Base-by-base conservation (phyloP, 2,888 invertebrate genomes). In the Holacanthella duospinosa region DNA sequence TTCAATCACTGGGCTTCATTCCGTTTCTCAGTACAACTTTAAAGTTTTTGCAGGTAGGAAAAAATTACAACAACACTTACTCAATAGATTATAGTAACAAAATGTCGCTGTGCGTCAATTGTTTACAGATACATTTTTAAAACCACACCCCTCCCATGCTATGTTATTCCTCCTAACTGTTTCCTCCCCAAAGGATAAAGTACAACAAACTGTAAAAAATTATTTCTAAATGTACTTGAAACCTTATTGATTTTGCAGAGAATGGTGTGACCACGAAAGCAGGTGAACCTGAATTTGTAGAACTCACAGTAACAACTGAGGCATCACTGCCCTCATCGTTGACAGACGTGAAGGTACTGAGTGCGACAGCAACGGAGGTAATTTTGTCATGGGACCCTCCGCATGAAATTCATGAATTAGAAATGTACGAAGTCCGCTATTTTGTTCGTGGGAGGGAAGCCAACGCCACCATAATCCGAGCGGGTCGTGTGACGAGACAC, bases 11-110 rank as follows among this genome's bases (percentile, higher is more conserved):
- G 93, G 93, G 61, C 80, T 99, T 64, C 89, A 90, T 76, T 91
- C 97, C 0, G 89, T 91, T 16, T 93, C 93, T 27, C 88, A 89
- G 57, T 99, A 97, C 77, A 86, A 87, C 69, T 89, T 96, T 75
- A 88, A 89, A 82, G 87, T 96, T 44, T 89, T 86, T 79, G 87
- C 92, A n/a, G n/a, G n/a, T n/a, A n/a, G n/a, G n/a, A n/a, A n/a
- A n/a, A n/a, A n/a, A n/a, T n/a, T n/a, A n/a, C n/a, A n/a, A n/a
- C n/a, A n/a, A n/a, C n/a, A n/a, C n/a, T n/a, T n/a, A n/a, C n/a
- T n/a, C n/a, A n/a, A n/a, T n/a, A n/a, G n/a, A n/a, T n/a, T n/a
- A n/a, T n/a, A n/a, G n/a, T n/a, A n/a, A n/a, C n/a, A n/a, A n/a
- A n/a, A n/a, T n/a, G n/a, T n/a, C n/a, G n/a, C n/a, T n/a, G n/a